Evolutionary conservation across 1,140 invertebrate genomes (phyloP).

Genomic region (Zaprionus gabonicus): DNA sequence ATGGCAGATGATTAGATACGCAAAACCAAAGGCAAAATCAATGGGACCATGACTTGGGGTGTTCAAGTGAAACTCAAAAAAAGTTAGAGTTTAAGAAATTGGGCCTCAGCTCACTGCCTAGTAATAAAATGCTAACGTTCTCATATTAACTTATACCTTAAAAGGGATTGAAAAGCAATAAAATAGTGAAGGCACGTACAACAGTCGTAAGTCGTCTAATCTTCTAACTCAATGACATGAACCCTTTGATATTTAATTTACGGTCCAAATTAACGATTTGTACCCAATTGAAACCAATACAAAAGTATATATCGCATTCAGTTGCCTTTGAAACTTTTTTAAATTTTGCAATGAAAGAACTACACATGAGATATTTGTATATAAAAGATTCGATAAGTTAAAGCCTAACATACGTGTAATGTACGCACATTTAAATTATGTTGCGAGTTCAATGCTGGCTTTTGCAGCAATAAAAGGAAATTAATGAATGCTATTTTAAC

Average conservation of each 20-base stretch:
- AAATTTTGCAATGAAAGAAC: constrained; percentile 43
- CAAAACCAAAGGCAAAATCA: constrained; percentile 26
- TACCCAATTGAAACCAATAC: constrained; percentile 72
- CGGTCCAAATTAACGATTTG: constrained; percentile 70
- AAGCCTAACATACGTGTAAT: background rate
- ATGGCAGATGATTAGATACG: constrained; percentile 61
- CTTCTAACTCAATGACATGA: constrained; percentile 54
- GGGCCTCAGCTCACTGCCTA: constrained; percentile 66
- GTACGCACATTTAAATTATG: background rate
- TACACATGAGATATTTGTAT: constrained; percentile 67
- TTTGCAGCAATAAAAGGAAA: constrained; percentile 39
- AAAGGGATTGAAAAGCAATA: constrained; percentile 72
- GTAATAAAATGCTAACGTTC: constrained; percentile 78
- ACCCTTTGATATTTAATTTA: constrained; percentile 78
- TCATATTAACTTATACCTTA: constrained; percentile 14
- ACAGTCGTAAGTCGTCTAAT: constrained; percentile 26
- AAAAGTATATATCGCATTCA: background rate
- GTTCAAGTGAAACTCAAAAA: constrained; percentile 16
- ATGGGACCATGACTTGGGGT: constrained; percentile 3
- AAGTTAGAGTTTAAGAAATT: background rate
- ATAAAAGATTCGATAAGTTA: constrained; percentile 40
- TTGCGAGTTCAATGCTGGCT: background rate
- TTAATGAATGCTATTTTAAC: constrained; percentile 53
- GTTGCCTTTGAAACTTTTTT: constrained; percentile 5
- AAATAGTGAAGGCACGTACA: constrained; percentile 52